A percentile compares a stretch with the other conserved stretches of the same genome.
phyloP scores from a whole-genome alignment of 2,113 vertebrate species.

The Podarcis raffonei region DNA sequence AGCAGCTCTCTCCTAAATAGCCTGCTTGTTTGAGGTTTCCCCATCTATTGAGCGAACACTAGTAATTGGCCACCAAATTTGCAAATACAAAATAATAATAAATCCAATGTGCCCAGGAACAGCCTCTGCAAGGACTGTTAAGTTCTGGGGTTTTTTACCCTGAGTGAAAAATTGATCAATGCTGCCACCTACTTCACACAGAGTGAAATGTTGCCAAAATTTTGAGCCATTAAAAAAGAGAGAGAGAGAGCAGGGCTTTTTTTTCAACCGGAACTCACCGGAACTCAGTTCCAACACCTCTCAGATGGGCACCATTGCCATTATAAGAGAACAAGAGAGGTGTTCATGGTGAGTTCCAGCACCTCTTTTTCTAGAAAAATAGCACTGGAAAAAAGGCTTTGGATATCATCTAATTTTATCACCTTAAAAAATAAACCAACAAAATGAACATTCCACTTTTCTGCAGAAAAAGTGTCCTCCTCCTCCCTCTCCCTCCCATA shows the following conservation, averaged over 20 bases:
- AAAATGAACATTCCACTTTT: background rate
- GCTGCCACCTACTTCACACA: constrained; percentile 73
- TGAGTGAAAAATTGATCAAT: constrained; percentile 70
- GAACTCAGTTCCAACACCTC: no score
- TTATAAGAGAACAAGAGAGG: no score
- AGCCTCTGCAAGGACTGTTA: background rate
- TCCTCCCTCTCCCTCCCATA: no score
- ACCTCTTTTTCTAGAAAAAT: no score
- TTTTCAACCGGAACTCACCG: background rate
- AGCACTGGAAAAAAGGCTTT: no score
- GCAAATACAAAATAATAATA: background rate
- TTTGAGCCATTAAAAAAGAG: background rate
- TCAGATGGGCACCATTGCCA: no score
- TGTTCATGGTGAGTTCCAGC: no score
- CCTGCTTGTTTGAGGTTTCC: background rate
- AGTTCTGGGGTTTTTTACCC: background rate
- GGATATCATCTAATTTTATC: no score
- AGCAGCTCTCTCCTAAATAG: background rate
- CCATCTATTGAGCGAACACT: fast-evolving
- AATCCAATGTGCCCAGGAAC: background rate
- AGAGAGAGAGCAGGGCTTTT: no score
- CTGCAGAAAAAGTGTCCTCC: background rate
- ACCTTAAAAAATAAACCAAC: no score
- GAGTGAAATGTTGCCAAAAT: constrained; percentile 46
- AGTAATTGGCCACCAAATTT: background rate